Evolutionary conservation across 2,888 invertebrate genomes (phyloP).

Genomic region (Xylocampa areola): DNA sequence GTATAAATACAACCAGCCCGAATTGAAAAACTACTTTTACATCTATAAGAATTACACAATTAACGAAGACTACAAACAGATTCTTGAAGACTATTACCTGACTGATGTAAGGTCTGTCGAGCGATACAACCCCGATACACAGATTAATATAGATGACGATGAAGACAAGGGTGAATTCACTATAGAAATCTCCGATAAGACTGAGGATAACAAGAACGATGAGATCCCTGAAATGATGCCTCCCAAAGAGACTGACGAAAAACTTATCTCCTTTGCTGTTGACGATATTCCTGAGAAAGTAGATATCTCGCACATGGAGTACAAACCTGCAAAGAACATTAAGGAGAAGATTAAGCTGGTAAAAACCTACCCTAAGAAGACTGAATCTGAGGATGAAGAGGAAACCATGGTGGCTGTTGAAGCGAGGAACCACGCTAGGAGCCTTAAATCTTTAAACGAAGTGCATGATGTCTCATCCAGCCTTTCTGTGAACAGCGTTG

Average conservation of each 20-base stretch:
- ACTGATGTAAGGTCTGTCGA: slow-evolving; percentile 91
- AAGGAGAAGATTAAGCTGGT: slow-evolving; percentile 88
- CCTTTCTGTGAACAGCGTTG: slow-evolving; percentile 91
- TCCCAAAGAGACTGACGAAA: slow-evolving; percentile 86
- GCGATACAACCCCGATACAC: slow-evolving; percentile 73
- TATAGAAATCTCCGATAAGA: slow-evolving; percentile 75
- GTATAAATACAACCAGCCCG: slow-evolving; percentile 88
- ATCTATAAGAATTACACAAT: slow-evolving; percentile 92
- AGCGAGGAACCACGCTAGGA: slow-evolving; percentile 85
- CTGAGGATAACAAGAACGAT: slow-evolving; percentile 72
- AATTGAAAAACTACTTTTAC: slow-evolving; percentile 92
- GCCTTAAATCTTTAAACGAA: slow-evolving; percentile 76
- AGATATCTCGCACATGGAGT: slow-evolving; percentile 74
- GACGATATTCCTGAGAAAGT: slow-evolving; percentile 85
- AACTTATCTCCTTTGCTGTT: slow-evolving; percentile 87
- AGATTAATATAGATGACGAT: slow-evolving; percentile 68
- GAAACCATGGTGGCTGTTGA: slow-evolving; percentile 91
- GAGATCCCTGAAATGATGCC: slow-evolving; percentile 77
- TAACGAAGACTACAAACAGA: slow-evolving; percentile 89
- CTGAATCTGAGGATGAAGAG: slow-evolving; percentile 85
- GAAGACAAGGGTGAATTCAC: slow-evolving; percentile 73
- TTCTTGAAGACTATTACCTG: slow-evolving; percentile 89
- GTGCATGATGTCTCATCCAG: slow-evolving; percentile 89
- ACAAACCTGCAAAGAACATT: slow-evolving; percentile 86
- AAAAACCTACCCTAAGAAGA: slow-evolving; percentile 86